Percentiles rank a stretch among this genome's conserved stretches.
phyloP scores from a whole-genome alignment of 2,888 invertebrate genomes.

The Oegoconia quadripuncta region DNA sequence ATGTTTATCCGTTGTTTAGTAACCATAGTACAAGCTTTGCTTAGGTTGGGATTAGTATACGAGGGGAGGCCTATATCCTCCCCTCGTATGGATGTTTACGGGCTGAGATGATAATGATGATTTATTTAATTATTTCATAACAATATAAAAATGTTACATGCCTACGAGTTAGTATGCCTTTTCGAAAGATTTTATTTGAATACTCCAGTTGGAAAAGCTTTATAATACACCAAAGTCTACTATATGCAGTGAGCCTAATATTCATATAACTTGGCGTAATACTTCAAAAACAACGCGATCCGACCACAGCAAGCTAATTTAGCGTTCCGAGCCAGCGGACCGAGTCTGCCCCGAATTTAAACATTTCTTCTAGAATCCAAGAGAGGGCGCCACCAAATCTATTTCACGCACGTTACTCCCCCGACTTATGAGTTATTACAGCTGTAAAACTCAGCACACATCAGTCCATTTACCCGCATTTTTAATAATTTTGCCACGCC shows the following conservation, averaged over 20 bases:
- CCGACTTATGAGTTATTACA: conserved; percentile 67
- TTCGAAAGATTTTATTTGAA: no score
- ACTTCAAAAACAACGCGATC: conserved; percentile 56
- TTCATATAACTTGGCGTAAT: conserved; percentile 50
- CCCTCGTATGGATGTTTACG: no score
- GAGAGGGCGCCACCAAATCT: conserved; percentile 59
- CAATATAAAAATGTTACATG: no score
- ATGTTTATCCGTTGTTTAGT: no score
- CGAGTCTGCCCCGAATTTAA: conserved; percentile 29
- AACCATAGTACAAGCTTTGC: no score
- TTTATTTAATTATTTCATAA: no score
- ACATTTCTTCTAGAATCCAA: conserved; percentile 55
- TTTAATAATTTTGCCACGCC: conserved; percentile 38
- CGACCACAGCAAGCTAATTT: conserved; percentile 52
- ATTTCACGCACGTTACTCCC: conserved; percentile 70
- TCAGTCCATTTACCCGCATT: conserved; percentile 60
- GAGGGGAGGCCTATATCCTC: no score
- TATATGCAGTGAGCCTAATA: conserved; percentile 20
- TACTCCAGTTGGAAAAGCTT: no score
- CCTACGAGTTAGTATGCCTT: no score
- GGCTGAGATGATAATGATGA: no score
- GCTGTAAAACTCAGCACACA: conserved; percentile 68
- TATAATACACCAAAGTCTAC: no score
- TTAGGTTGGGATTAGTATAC: no score
- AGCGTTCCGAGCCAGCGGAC: conserved; percentile 51